Percentiles rank a stretch among this genome's conserved stretches.
Evolutionary conservation across 2,797 vertebrate species (phyloP).

Genomic region (Bradypodion ventrale): DNA sequence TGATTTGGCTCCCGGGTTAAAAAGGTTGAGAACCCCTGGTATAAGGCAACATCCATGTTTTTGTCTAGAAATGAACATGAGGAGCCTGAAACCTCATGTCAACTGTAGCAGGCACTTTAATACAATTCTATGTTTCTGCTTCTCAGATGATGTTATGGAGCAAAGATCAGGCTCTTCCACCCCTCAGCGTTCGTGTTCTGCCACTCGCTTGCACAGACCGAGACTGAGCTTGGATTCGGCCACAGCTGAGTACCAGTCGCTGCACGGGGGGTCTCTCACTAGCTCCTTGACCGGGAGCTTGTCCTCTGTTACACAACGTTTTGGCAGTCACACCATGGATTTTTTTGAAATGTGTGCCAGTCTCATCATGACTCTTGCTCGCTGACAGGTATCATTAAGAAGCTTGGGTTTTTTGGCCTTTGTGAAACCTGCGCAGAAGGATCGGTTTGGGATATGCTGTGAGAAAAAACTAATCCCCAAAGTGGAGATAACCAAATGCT

Average conservation of each 20-base stretch:
- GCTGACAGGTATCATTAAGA: constrained; percentile 73
- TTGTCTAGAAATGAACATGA: not conserved
- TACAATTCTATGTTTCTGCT: not conserved
- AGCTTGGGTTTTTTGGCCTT: not conserved
- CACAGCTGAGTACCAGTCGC: constrained; percentile 74
- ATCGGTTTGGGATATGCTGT: not conserved
- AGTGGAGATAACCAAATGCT: not conserved
- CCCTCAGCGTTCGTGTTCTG: constrained; percentile 91
- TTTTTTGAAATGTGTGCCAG: constrained; percentile 99
- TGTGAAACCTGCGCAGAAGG: not conserved
- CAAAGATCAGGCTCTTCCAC: constrained; percentile 93
- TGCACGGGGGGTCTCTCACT: constrained; percentile 86
- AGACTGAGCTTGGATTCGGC: constrained; percentile 90
- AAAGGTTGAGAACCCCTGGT: no score
- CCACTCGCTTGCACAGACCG: constrained; percentile 86
- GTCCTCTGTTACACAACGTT: constrained; percentile 76
- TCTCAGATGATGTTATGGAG: constrained; percentile 89
- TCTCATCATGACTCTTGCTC: constrained; percentile 94
- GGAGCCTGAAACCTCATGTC: not conserved
- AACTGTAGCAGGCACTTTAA: not conserved
- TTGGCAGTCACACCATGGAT: constrained; percentile 98
- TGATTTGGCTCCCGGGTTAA: no score
- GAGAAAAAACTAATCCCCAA: not conserved
- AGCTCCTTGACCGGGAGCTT: constrained; percentile 86
- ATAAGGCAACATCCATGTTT: no score